A percentile compares a stretch with the other conserved stretches of the same genome.
Evolutionary conservation across 1,140 invertebrate species (phyloP).

Genomic region (Papilio polytes): DNA sequence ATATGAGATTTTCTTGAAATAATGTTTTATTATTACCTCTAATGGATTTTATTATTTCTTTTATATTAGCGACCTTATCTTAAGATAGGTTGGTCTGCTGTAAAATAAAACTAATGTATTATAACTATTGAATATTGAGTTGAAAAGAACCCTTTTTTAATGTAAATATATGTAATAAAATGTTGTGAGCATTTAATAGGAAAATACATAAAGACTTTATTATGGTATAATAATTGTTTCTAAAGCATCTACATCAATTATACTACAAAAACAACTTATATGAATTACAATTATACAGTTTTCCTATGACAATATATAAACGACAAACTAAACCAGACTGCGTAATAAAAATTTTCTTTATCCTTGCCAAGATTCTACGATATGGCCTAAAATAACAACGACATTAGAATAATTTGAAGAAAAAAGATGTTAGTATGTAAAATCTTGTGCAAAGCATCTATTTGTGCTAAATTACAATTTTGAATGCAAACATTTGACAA

Average conservation of each 20-base stretch:
- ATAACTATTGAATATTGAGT: too few species aligned
- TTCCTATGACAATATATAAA: background rate
- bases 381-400: slow-evolving; percentile 31
- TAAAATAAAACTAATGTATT: too few species aligned
- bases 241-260: background rate
- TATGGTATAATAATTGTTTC: background rate
- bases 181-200: background rate
- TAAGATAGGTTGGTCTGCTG: too few species aligned
- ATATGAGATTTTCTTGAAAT: too few species aligned
- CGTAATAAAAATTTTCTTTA: slow-evolving; percentile 31
- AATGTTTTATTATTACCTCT: too few species aligned
- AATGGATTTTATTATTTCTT: too few species aligned
- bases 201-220: too few species aligned
- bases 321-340: slow-evolving; percentile 20
- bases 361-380: slow-evolving; percentile 34
- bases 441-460: background rate
- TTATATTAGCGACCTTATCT: too few species aligned
- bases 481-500: slow-evolving; percentile 23
- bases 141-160: too few species aligned
- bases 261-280: background rate
- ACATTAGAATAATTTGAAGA: slow-evolving; percentile 1
- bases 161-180: too few species aligned
- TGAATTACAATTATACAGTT: background rate
- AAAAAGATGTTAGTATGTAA: slow-evolving; percentile 16
- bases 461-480: slow-evolving; percentile 24